Conservation (phyloP, 2,888 invertebrate species). For the Dryomyza anilis region DNA sequence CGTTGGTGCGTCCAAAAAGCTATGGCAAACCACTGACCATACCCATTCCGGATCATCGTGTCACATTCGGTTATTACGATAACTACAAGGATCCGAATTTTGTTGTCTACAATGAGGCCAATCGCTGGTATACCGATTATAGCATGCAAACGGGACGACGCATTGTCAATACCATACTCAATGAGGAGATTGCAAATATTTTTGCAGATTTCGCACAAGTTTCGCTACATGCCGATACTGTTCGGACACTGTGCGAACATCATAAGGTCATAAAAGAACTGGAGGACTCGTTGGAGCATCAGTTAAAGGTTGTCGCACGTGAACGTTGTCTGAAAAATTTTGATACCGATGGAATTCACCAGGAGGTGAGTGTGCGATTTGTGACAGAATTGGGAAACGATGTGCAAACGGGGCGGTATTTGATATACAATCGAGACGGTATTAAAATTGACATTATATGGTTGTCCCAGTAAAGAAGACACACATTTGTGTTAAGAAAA, state of each 20-base stretch:
- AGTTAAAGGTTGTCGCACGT: constrained; percentile 26
- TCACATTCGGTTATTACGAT: constrained; percentile 28
- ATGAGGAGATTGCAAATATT: constrained; percentile 24
- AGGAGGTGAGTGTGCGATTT: not conserved
- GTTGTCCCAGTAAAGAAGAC: too few relatives aligned
- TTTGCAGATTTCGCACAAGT: constrained; percentile 17
- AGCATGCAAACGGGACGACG: constrained; percentile 17
- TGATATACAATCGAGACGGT: too few relatives aligned
- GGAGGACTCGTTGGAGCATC: constrained; percentile 36
- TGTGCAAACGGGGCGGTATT: too few relatives aligned
- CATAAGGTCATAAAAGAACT: constrained; percentile 37
- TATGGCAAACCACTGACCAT: constrained; percentile 33
- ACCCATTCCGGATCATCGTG: constrained; percentile 27
- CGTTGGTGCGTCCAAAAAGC: constrained; percentile 29
- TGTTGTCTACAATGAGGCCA: constrained; percentile 35
- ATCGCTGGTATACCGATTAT: constrained; percentile 39
- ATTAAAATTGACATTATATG: too few relatives aligned
- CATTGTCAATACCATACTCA: constrained; percentile 30
- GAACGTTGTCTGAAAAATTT: constrained; percentile 25
- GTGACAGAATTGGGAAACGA: too few relatives aligned
- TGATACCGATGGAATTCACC: not conserved
- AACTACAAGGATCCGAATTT: constrained; percentile 32
- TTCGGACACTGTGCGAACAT: constrained; percentile 33
- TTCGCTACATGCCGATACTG: not conserved
- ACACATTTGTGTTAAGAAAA: too few relatives aligned